Conservation (phyloP, 2,888 invertebrate species). For the Phaonia tiefii region DNA sequence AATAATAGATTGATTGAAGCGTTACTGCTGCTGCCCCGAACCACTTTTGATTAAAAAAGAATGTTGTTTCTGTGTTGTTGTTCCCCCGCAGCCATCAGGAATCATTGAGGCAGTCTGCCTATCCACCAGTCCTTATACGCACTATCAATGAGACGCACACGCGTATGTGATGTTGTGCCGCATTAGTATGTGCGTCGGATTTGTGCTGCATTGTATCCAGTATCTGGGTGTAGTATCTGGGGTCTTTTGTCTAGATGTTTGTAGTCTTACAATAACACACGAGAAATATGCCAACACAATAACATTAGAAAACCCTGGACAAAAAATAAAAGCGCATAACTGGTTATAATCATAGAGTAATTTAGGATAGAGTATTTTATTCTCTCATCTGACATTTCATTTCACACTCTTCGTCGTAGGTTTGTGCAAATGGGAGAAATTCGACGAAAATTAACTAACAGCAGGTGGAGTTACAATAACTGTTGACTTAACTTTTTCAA, state of each 20-base stretch:
- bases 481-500: no score
- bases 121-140: neutral
- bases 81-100: conserved; percentile 1
- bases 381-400: no score
- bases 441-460: no score
- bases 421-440: no score
- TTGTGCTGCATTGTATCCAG: neutral
- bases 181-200: conserved; percentile 4
- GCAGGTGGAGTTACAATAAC: no score
- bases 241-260: neutral
- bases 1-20: conserved; percentile 8
- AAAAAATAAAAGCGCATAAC: conserved; percentile 20
- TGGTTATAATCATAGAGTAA: no score
- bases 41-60: conserved; percentile 27
- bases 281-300: conserved; percentile 20
- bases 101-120: neutral
- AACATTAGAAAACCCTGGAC: conserved; percentile 6
- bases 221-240: neutral
- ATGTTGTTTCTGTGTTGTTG: conserved; percentile 12
- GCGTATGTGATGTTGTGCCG: neutral
- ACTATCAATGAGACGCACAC: neutral
- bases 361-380: no score
- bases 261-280: conserved; percentile 5
- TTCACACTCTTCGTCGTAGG: no score
- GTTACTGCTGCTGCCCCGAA: conserved; percentile 11